Percentiles rank a stretch among this genome's conserved stretches.
These are phyloP conservation scores for Amiota communis DNA, from an alignment of 2,888 invertebrate species.

Conservation along the genomic window DNA sequence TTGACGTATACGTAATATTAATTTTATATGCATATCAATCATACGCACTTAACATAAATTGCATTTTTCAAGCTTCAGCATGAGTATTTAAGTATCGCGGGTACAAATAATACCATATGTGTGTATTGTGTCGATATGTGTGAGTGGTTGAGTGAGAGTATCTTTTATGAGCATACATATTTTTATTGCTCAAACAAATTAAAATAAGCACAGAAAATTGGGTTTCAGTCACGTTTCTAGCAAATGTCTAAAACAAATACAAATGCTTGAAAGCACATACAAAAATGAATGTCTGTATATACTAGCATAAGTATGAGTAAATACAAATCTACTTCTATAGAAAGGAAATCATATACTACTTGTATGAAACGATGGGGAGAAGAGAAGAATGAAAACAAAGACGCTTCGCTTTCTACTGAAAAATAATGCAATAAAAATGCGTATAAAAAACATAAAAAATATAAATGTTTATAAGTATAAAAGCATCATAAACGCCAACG, in stretches of 20 bases:
- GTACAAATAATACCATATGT: background rate
- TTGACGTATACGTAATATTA: background rate
- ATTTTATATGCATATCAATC: conserved; percentile 20
- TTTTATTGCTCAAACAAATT: conserved; percentile 55
- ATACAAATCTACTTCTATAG: background rate
- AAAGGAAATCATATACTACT: conserved; percentile 45
- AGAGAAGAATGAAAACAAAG: background rate
- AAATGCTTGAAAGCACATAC: conserved; percentile 39
- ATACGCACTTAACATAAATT: conserved; percentile 23
- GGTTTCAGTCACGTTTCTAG: conserved; percentile 61
- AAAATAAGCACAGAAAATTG: conserved; percentile 62
- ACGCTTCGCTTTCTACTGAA: conserved; percentile 39
- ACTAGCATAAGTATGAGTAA: background rate
- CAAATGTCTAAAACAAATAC: conserved; percentile 47
- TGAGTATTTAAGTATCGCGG: background rate
- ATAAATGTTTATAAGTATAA: conserved; percentile 22
- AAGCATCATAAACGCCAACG: conserved; percentile 35
- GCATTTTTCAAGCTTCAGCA: conserved; percentile 16
- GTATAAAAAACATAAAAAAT: conserved; percentile 55
- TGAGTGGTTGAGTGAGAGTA: background rate
- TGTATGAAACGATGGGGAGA: conserved; percentile 45
- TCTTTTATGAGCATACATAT: conserved; percentile 9
- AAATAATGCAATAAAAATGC: conserved; percentile 63
- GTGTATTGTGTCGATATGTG: background rate
- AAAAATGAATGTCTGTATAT: conserved; percentile 9